Evolutionary conservation across 2,113 vertebrate species (phyloP), one percentile per base, ranked within the genome.

Genomic region (Scortum barcoo): DNA sequence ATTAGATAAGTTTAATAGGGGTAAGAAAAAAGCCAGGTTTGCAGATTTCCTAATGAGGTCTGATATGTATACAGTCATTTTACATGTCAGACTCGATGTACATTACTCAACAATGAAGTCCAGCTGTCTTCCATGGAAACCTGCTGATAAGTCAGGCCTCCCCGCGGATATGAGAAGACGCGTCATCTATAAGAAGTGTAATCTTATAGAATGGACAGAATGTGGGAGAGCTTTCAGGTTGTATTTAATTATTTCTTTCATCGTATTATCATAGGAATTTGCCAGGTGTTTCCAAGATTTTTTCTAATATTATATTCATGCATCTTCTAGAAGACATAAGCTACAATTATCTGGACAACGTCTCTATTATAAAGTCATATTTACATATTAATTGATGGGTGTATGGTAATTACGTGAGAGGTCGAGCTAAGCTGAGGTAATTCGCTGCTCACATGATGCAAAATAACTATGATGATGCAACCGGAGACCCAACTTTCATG

Each of bases 1-100:
- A 81, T 78, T 78, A 84, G 66, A 58, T 70, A 56, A 11, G 38
- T 83, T 73, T 72, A 75, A 72, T 63, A 74, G 72, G 54, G 17
- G 58, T 28, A 57, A 50, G n/a, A 86, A 86, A 88, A 88, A 72
- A 42, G 40, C 33, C 19, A 69, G 53, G 60, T 86, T 68, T 72
- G 72, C 78, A 88, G 33, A 76, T 87, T 87, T 89, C 53, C 36
- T 77, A 72, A 81, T 67, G 48, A 83, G 53, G 19, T 56, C 22
- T 72, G 70, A 65, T 65, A 33, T 46, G 26, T 60, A 50, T 57
- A 69, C 30, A 72, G 67, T 50, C 26, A 28, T 72, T 81, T 65
- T 56, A 60, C 57, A 84, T 79, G 51, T 56, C 67, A 63, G 17
- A 51, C 9, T 33, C 3, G 1, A 33, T 72, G 63, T 56, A 56